Evolutionary conservation across 1,140 invertebrate species (phyloP).

Genomic region (Lutraria rhynchaena): DNA sequence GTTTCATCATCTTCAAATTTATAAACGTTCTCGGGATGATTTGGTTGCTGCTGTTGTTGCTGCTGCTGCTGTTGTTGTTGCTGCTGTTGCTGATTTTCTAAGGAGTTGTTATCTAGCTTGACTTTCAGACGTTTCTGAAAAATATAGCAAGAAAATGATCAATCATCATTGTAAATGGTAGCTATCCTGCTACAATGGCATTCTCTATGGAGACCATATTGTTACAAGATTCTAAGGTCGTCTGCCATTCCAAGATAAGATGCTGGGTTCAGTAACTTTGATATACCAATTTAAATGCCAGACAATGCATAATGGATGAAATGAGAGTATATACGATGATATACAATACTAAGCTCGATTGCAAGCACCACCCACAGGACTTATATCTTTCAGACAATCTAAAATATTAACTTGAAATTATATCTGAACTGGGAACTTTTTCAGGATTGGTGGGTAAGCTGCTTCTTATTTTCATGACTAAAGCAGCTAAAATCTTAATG

Average conservation of each 20-base stretch:
- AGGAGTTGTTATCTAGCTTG: conserved; percentile 77
- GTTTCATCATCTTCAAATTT: conserved; percentile 71
- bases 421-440: too few relatives aligned
- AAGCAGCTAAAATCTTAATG: too few relatives aligned
- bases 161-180: not conserved
- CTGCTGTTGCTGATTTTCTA: conserved; percentile 36
- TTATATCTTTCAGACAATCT: too few relatives aligned
- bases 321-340: too few relatives aligned
- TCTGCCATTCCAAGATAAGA: not conserved
- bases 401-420: too few relatives aligned
- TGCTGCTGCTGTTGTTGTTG: too few relatives aligned
- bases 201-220: not conserved
- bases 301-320: not conserved
- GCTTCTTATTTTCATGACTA: too few relatives aligned
- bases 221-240: not conserved
- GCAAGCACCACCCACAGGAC: too few relatives aligned
- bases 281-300: not conserved
- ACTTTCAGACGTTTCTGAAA: conserved; percentile 76
- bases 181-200: not conserved
- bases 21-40: conserved; percentile 65
- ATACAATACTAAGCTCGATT: too few relatives aligned
- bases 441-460: too few relatives aligned
- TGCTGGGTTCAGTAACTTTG: not conserved
- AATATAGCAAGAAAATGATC: conserved; percentile 53
- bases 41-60: conserved; percentile 58